Percentiles rank a stretch among this genome's conserved stretches.
phyloP scores from a whole-genome alignment of 2,113 vertebrate species.

The Barbus barbus region DNA sequence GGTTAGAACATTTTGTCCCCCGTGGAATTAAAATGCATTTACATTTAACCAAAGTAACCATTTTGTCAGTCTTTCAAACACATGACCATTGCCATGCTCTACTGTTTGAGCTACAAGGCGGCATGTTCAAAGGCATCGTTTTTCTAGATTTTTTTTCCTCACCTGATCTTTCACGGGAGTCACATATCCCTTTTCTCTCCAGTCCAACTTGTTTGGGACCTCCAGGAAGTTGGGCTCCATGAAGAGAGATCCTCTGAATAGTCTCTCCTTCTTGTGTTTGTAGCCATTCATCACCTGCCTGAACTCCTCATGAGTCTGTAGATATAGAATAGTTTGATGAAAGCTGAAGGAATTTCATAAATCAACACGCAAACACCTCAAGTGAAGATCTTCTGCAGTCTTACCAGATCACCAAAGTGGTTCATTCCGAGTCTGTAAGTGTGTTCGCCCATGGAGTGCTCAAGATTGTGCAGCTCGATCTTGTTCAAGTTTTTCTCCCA shows the following conservation, averaged over 20 bases:
- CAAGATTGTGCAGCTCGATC: constrained; percentile 91
- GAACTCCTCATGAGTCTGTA: constrained; percentile 89
- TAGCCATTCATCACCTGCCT: constrained; percentile 88
- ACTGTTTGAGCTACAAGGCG: background rate
- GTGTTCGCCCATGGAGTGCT: constrained; percentile 85
- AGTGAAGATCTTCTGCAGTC: constrained; percentile 43
- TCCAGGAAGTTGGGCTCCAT: constrained; percentile 78
- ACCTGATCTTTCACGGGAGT: constrained; percentile 94
- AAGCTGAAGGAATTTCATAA: background rate
- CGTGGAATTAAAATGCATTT: background rate
- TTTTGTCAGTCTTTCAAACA: no score
- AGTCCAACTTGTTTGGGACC: constrained; percentile 80
- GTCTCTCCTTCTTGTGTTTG: constrained; percentile 61
- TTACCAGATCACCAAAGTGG: constrained; percentile 94
- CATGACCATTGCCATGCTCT: no score
- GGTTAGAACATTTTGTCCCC: background rate
- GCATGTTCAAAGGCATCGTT: background rate
- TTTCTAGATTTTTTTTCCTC: background rate
- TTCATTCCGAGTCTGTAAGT: constrained; percentile 89
- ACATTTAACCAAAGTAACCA: no score
- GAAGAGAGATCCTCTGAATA: constrained; percentile 75
- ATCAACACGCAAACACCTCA: background rate
- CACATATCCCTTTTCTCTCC: constrained; percentile 89
- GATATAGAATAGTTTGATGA: background rate
- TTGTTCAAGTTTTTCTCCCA: constrained; percentile 95